phyloP scores from a whole-genome alignment of 1,140 invertebrate genomes.

The Idris sp. region DNA sequence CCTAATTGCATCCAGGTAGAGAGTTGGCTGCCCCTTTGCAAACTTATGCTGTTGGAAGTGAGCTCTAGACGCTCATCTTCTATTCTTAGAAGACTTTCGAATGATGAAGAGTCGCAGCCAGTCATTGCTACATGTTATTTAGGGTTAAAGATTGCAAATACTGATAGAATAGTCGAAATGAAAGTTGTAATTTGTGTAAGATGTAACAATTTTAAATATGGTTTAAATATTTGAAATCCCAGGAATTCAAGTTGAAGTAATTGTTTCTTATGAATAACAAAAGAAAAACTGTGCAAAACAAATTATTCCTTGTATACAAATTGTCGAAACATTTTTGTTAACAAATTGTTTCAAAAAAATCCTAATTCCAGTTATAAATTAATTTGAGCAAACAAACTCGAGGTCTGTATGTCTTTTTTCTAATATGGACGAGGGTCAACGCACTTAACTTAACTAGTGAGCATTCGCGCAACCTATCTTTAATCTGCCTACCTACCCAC shows the following conservation, averaged over 20 bases:
- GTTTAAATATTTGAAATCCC: constrained; percentile 5
- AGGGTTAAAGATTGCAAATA: constrained; percentile 36
- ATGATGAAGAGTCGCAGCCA: constrained; percentile 30
- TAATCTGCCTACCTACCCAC: constrained; percentile 66
- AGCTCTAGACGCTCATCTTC: constrained; percentile 31
- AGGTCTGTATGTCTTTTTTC: constrained; percentile 59
- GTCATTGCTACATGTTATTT: constrained; percentile 41
- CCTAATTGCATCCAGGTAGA: constrained; percentile 57
- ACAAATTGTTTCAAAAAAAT: too few species aligned
- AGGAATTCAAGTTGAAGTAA: too few species aligned
- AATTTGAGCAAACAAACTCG: constrained; percentile 38
- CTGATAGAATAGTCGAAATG: constrained; percentile 25
- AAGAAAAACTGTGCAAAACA: too few species aligned
- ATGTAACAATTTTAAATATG: constrained; percentile 13
- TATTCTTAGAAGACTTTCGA: constrained; percentile 48
- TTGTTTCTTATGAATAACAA: too few species aligned
- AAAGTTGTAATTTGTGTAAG: constrained; percentile 38
- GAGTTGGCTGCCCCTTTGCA: constrained; percentile 25
- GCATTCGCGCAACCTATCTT: constrained; percentile 60
- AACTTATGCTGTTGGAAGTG: constrained; percentile 30
- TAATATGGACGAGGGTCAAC: constrained; percentile 65
- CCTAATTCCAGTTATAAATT: not conserved
- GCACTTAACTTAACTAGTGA: constrained; percentile 68
- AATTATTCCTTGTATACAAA: too few species aligned
- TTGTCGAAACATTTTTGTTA: too few species aligned